Evolutionary conservation across 2,797 vertebrate species (phyloP).

Genomic region (Lepus oiostolus): DNA sequence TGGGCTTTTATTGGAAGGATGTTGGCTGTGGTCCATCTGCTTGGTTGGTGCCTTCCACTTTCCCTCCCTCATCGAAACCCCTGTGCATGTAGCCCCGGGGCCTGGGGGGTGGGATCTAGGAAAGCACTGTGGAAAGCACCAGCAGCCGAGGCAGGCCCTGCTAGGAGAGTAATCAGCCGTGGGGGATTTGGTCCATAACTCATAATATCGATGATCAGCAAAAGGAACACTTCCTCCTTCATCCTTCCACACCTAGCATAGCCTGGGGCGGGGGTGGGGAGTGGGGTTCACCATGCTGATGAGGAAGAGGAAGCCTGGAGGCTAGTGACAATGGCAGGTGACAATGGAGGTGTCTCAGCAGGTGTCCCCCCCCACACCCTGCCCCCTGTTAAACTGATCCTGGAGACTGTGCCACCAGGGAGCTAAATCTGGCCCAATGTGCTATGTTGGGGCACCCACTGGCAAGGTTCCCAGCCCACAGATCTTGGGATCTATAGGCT

Average conservation of each 20-base stretch:
- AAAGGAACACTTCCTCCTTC: neutral
- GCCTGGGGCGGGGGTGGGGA: neutral
- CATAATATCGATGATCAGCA: neutral
- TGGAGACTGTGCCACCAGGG: neutral
- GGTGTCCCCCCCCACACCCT: neutral
- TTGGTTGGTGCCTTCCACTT: neutral
- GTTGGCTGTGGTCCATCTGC: neutral
- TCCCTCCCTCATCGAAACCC: neutral
- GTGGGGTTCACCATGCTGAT: neutral
- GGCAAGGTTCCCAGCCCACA: neutral
- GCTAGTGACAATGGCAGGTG: neutral
- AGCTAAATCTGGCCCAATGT: neutral
- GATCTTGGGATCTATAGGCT: neutral
- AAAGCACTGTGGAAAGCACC: neutral
- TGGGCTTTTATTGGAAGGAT: neutral
- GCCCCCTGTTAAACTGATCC: neutral
- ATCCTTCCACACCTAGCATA: neutral
- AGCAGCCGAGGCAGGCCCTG: neutral
- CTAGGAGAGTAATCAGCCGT: neutral
- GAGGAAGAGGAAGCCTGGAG: neutral
- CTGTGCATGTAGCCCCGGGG: neutral
- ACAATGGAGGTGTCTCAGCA: neutral
- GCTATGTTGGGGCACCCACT: rapidly evolving
- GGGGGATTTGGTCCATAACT: neutral
- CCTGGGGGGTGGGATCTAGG: neutral